Percentiles rank a stretch among this genome's conserved stretches.
phyloP scores from a whole-genome alignment of 1,140 invertebrate species.

The Pseudachorutes palmiensis region DNA sequence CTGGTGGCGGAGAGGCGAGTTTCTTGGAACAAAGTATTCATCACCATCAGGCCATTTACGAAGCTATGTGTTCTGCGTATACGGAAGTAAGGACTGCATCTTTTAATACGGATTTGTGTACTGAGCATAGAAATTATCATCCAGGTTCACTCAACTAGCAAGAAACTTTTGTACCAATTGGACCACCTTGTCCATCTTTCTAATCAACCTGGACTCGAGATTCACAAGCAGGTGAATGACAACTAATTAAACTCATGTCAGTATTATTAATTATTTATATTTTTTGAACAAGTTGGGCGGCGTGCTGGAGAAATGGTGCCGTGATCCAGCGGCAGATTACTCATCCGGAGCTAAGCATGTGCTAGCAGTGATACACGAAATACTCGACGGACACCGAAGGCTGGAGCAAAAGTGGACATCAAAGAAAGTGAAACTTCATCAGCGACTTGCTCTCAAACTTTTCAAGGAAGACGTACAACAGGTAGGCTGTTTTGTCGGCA shows the following conservation, averaged over 20 bases:
- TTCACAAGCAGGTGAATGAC: conserved; percentile 62
- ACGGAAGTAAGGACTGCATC: conserved; percentile 63
- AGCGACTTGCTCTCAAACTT: conserved; percentile 79
- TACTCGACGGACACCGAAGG: conserved; percentile 83
- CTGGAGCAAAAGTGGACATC: conserved; percentile 89
- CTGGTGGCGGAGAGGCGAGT: conserved; percentile 76
- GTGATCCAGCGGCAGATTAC: conserved; percentile 87
- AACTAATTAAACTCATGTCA: too few species aligned
- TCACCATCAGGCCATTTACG: conserved; percentile 86
- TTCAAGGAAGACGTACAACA: conserved; percentile 93
- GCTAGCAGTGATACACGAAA: conserved; percentile 82
- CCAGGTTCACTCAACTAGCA: conserved; percentile 90
- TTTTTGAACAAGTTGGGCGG: too few species aligned
- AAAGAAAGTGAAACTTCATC: conserved; percentile 86
- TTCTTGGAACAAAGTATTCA: conserved; percentile 83
- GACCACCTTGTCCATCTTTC: conserved; percentile 92
- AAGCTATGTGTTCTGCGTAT: conserved; percentile 93
- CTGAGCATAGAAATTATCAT: not conserved
- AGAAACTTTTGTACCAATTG: conserved; percentile 89
- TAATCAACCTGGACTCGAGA: conserved; percentile 70
- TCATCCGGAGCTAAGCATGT: conserved; percentile 86
- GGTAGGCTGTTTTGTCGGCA: conserved; percentile 42
- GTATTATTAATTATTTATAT: too few species aligned
- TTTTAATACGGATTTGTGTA: not conserved
- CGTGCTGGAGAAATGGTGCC: not conserved